These are phyloP conservation scores for Rhyzopertha dominica DNA, from an alignment of 1,140 invertebrate genomes.

Conservation along the genomic window DNA sequence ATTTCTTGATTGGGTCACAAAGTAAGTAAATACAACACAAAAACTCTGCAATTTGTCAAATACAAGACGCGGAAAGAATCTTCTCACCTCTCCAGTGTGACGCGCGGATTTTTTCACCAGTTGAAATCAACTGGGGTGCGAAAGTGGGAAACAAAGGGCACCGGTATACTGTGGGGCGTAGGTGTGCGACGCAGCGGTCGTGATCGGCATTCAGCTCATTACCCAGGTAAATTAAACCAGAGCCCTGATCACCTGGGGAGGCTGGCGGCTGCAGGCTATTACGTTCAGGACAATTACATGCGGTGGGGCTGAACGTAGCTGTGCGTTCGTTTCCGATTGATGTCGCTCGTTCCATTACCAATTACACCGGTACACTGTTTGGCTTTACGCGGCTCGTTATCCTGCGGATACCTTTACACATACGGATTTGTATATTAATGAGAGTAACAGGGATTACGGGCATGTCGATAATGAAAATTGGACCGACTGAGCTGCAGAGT, in stretches of 20 bases:
- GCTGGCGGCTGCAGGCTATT: slow-evolving; percentile 15
- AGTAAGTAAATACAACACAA: too few relatives aligned
- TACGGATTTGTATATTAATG: not conserved
- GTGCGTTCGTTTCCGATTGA: slow-evolving; percentile 17
- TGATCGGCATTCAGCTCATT: slow-evolving; percentile 22
- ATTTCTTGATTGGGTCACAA: too few relatives aligned
- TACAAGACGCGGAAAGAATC: too few relatives aligned
- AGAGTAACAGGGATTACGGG: not conserved
- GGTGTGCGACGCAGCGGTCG: too few relatives aligned
- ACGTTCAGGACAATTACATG: slow-evolving; percentile 25
- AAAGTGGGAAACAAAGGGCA: too few relatives aligned
- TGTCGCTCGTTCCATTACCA: slow-evolving; percentile 7
- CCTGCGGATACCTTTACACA: not conserved
- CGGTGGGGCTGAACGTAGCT: slow-evolving; percentile 9
- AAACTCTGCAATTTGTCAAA: too few relatives aligned
- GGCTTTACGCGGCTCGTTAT: slow-evolving; percentile 12
- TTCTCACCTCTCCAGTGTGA: too few relatives aligned
- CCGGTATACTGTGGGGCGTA: too few relatives aligned
- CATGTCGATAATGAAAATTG: too few relatives aligned
- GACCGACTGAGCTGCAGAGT: too few relatives aligned
- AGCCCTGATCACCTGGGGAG: slow-evolving; percentile 22
- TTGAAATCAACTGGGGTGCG: too few relatives aligned
- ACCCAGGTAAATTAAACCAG: slow-evolving; percentile 27
- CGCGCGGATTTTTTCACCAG: too few relatives aligned
- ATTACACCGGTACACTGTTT: slow-evolving; percentile 10